phyloP scores from a whole-genome alignment of 2,888 invertebrate genomes.

The Leucophora obtusa region DNA sequence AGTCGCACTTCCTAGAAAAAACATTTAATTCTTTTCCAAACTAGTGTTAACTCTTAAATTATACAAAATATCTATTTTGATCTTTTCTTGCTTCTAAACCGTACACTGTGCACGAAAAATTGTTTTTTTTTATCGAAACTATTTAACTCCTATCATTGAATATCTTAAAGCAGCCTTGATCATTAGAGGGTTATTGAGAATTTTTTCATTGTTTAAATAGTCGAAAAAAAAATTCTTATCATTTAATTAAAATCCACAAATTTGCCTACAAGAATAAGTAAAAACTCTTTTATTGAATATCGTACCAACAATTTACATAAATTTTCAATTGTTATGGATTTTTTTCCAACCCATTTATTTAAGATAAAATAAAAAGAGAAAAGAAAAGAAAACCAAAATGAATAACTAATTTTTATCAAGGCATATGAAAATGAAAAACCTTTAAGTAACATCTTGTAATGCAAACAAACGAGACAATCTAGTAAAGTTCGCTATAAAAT shows the following conservation, averaged over 20 bases:
- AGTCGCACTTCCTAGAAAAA: no score
- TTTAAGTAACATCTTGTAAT: conserved; percentile 1
- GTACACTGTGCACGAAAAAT: no score
- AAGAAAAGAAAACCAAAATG: background rate
- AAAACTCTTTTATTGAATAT: background rate
- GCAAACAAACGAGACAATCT: background rate
- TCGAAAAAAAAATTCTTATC: background rate
- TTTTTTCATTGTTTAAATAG: no score
- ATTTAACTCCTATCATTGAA: no score
- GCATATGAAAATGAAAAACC: background rate
- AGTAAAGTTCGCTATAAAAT: conserved; percentile 12
- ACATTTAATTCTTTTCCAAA: no score
- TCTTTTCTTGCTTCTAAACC: no score
- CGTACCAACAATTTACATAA: conserved; percentile 29
- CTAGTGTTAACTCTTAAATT: no score
- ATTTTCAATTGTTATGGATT: conserved; percentile 29
- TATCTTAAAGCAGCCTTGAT: no score
- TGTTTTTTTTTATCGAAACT: no score
- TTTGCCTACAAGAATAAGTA: background rate
- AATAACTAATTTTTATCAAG: conserved; percentile 24
- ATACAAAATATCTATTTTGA: no score
- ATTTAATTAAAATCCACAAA: background rate
- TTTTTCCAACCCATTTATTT: conserved; percentile 1
- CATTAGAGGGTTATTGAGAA: no score
- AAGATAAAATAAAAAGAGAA: background rate